phyloP scores from a whole-genome alignment of 2,797 vertebrate genomes.

The Myotis vivesi region DNA sequence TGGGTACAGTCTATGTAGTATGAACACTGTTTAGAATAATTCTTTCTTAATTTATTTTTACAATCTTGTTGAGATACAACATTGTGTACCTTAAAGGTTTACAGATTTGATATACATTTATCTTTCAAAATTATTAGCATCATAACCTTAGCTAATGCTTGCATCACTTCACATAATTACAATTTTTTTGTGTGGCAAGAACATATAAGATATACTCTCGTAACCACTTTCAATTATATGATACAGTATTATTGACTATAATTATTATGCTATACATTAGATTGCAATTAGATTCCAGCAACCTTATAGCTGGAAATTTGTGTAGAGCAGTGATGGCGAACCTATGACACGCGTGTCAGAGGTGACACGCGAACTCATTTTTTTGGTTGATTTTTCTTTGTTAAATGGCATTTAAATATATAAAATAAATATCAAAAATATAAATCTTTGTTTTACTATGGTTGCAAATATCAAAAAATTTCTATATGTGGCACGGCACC shows the following conservation, averaged over 20 bases:
- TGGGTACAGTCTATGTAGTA: not conserved
- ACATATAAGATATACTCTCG: not conserved
- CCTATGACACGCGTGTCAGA: too few relatives aligned
- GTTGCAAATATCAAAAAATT: too few relatives aligned
- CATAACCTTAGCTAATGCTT: not conserved
- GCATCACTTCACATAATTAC: not conserved
- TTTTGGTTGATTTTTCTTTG: too few relatives aligned
- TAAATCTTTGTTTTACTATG: too few relatives aligned
- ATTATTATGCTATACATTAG: not conserved
- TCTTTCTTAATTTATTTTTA: not conserved
- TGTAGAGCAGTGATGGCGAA: not conserved
- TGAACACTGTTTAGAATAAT: not conserved
- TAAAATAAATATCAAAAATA: too few relatives aligned
- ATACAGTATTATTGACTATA: not conserved
- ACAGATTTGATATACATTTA: not conserved
- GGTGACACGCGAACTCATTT: too few relatives aligned
- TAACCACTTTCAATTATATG: not conserved
- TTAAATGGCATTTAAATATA: too few relatives aligned
- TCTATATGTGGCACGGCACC: too few relatives aligned
- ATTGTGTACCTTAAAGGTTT: not conserved
- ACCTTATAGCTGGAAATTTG: not conserved
- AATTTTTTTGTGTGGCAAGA: not conserved
- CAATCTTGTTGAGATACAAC: not conserved
- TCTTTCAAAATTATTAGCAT: not conserved
- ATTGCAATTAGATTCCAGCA: not conserved